Conservation (phyloP, 2,113 vertebrate species). For the Choloepus hoffmanni region DNA sequence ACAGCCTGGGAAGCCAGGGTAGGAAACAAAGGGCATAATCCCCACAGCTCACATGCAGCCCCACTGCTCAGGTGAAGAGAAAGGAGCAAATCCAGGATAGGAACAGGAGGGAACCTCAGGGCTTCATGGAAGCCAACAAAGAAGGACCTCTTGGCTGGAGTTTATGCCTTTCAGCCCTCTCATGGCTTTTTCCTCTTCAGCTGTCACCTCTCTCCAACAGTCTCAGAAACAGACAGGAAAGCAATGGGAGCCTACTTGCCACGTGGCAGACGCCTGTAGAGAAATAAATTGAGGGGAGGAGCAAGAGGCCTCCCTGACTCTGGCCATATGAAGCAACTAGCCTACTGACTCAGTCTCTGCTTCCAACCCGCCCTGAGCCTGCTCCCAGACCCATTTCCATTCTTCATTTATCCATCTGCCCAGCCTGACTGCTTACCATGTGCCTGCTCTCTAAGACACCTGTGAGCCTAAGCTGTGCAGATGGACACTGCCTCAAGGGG, state of each 20-base stretch:
- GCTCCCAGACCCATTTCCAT: background rate
- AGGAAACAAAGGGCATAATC: background rate
- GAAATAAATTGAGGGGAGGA: background rate
- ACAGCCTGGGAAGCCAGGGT: background rate
- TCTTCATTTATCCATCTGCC: too few species aligned
- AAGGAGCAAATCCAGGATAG: too few species aligned
- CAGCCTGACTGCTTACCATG: accelerated
- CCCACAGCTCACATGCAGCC: background rate
- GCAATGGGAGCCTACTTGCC: background rate
- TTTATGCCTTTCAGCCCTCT: background rate
- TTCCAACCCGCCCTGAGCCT: background rate
- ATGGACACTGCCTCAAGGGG: too few species aligned
- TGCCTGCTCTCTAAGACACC: background rate
- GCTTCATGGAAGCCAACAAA: background rate
- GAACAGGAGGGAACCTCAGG: too few species aligned
- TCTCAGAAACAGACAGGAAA: background rate
- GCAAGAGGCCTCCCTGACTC: background rate
- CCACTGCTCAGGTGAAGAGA: background rate
- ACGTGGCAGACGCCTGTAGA: background rate
- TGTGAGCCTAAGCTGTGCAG: background rate
- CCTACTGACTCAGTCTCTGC: background rate
- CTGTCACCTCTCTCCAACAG: background rate
- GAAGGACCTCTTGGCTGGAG: background rate
- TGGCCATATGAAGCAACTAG: accelerated
- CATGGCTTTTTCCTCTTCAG: background rate